Conservation (phyloP, 2,888 invertebrate genomes). For the Amiota mariae region DNA sequence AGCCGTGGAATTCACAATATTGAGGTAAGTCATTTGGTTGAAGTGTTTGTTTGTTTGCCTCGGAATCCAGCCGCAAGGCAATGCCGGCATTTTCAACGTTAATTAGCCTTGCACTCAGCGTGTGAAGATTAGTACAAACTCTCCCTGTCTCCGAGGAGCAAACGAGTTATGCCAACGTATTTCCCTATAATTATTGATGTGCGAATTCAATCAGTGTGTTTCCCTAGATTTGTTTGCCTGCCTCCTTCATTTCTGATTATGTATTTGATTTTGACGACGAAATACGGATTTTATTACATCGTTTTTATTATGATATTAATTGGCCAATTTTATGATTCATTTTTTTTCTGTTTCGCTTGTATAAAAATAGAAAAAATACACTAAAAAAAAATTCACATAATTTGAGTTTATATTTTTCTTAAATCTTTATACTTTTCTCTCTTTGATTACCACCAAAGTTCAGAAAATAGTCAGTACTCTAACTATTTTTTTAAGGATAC, state of each 20-base stretch:
- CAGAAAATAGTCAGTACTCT: no score
- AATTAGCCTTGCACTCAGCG: conserved; percentile 33
- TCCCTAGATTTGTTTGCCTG: not conserved
- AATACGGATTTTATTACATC: not conserved
- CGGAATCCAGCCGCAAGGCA: not conserved
- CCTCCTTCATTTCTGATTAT: not conserved
- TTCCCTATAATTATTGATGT: conserved; percentile 34
- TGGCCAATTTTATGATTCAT: conserved; percentile 20
- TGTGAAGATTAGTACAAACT: conserved; percentile 16
- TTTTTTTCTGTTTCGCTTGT: not conserved
- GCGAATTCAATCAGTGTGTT: not conserved
- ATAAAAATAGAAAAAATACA: not conserved
- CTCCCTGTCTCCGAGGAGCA: not conserved
- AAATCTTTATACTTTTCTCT: no score
- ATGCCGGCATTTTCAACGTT: conserved; percentile 21
- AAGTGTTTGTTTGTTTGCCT: not conserved
- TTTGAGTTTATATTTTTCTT: no score
- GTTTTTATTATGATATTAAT: conserved; percentile 33
- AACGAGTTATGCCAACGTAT: not conserved
- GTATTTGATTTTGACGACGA: not conserved
- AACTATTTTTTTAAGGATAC: no score
- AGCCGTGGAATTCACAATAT: not conserved
- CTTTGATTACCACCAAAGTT: no score
- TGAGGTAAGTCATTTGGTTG: not conserved
- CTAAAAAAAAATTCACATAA: not conserved